Base-by-base conservation (phyloP, 2,888 invertebrate genomes). In the Thymelicus sylvestris region DNA sequence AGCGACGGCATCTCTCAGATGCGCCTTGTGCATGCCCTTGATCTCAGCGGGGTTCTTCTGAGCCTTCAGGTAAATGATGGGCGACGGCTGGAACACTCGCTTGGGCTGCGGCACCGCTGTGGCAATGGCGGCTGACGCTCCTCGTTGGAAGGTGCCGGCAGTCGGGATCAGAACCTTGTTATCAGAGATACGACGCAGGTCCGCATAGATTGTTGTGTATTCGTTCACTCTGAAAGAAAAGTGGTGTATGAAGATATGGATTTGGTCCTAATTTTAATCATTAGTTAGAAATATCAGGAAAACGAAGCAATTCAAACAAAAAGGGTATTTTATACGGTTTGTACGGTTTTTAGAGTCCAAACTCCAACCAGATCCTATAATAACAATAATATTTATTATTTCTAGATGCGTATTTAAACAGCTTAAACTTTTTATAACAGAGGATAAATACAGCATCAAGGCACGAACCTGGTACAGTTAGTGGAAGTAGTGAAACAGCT, bases 1-100 rank as follows among this genome's bases (percentile, higher is more conserved):
- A 0, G 98, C 98, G 0, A 96, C 97, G 0, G 97, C 98, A 88
- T 99, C 99, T 66, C 97, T 95, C 67, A 98, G 92, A 84, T 98
- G 98, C 0, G 98, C 97, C 65, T 92, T 95, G 76, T 95, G 95
- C 98, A 98, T 98, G 63, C 98, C 98, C 67, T 94, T 93, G 31
- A 95, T 95, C 89, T 98, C 98, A 0, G 95, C 94, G 0, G 93
- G 88, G 83, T 98, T 99, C 90, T 99, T 99, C 77, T 96, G 95
- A 0, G 98, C 97, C 84, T 98, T 98, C 91, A 98, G 92, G 72
- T 95, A 95, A 66, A 98, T 96, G 48, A 99, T 96, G 0, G 98
- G 98, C 0, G 98, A 98, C 6, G 96, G 93, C 72, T 94, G 94
- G 74, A 95, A 93, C 52, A 96, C 80, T 15, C 95, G 83, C 81